Conservation (phyloP, 2,797 vertebrate species). For the Hyperoplus immaculatus region DNA sequence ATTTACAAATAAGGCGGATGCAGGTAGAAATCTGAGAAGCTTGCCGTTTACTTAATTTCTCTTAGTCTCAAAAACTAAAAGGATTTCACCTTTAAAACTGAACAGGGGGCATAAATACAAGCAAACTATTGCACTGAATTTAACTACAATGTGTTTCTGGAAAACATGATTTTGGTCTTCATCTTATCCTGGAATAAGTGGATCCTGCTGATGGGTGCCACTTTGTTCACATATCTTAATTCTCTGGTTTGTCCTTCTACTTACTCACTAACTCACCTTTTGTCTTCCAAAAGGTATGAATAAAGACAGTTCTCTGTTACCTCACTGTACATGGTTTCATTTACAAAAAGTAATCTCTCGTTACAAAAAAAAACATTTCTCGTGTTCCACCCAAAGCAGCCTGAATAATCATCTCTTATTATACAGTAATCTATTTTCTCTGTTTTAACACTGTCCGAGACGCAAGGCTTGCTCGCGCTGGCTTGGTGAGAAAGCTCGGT, state of each 20-base stretch:
- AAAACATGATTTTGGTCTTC: conserved; percentile 77
- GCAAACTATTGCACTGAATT: conserved; percentile 80
- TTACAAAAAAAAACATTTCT: conserved; percentile 76
- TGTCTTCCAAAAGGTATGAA: conserved; percentile 87
- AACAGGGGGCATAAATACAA: conserved; percentile 50
- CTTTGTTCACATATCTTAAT: conserved; percentile 40
- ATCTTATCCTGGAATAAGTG: conserved; percentile 41
- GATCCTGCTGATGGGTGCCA: conserved; percentile 66
- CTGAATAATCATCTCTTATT: conserved; percentile 73
- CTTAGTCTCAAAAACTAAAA: conserved; percentile 58
- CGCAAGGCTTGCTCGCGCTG: conserved; percentile 77
- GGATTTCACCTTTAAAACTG: conserved; percentile 49
- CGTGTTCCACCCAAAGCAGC: conserved; percentile 80
- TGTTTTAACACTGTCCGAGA: conserved; percentile 88
- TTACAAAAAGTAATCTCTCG: conserved; percentile 90
- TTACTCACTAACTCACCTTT: conserved; percentile 77
- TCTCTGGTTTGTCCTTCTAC: conserved; percentile 51
- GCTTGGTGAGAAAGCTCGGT: conserved; percentile 78
- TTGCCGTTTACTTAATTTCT: conserved; percentile 49
- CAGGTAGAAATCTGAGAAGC: conserved; percentile 81
- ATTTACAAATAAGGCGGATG: conserved; percentile 98
- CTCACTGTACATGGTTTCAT: conserved; percentile 85
- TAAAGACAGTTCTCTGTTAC: conserved; percentile 85
- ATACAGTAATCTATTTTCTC: conserved; percentile 84
- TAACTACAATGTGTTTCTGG: conserved; percentile 64